phyloP scores from a whole-genome alignment of 2,113 vertebrate species.

The Pleuronectes platessa region DNA sequence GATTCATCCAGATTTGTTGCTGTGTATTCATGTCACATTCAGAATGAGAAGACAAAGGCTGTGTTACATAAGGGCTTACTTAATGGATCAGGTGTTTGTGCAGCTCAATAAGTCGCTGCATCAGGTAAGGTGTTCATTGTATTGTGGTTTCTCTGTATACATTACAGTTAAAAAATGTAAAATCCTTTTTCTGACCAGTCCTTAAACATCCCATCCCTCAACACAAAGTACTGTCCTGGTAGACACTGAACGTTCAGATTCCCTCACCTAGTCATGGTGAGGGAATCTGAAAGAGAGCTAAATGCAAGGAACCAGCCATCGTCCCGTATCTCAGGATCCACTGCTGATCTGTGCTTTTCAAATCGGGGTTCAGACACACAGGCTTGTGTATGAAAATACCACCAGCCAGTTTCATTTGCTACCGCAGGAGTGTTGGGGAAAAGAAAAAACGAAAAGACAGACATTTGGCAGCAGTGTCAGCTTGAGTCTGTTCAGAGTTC shows the following conservation, averaged over 20 bases:
- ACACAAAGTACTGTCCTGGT: not conserved
- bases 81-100: not conserved
- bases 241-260: not conserved
- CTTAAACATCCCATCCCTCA: not conserved
- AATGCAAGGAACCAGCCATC: not conserved
- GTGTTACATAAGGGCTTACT: not conserved
- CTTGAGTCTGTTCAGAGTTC: constrained; percentile 12
- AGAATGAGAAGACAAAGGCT: not conserved
- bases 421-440: constrained; percentile 25
- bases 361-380: constrained; percentile 19
- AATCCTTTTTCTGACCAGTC: not conserved
- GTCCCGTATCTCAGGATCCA: not conserved
- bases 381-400: not conserved
- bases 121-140: not conserved
- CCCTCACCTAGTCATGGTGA: not conserved
- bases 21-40: not conserved
- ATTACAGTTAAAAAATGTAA: not conserved
- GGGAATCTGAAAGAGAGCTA: not conserved
- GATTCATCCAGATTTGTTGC: not conserved
- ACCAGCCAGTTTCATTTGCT: not conserved
- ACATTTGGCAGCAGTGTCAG: constrained; percentile 12
- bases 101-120: not conserved
- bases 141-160: not conserved
- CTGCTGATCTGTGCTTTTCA: not conserved
- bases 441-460: not conserved